Base-by-base conservation (phyloP, 2,797 vertebrate genomes). In the Halcyon badia region DNA sequence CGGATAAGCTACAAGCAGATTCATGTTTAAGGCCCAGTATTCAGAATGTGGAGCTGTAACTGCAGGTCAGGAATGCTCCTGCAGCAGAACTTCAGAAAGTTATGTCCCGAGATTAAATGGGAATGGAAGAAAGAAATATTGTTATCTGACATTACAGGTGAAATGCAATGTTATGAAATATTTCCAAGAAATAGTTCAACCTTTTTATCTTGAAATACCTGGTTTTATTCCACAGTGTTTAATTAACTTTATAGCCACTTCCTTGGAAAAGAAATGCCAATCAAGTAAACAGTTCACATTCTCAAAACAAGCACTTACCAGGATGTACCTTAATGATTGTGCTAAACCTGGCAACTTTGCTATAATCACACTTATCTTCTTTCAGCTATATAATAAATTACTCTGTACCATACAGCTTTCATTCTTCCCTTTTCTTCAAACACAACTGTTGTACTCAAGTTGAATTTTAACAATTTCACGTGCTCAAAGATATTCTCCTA, bases 151-250 rank as follows among this genome's bases (percentile, higher is more conserved):
- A 26, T 56, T 82, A 46, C 75, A 81, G 7, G 18, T 11, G 6
- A 87, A 90, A 77, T 26, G 77, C 2, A 78, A 3, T 56, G 25
- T n/a, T 62, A 44, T 22, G 5, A 89, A 64, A 37, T 37, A 83
- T 33, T 51, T 64, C 26, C 60, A 90, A 91, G 37, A 75, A 92
- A 64, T 37, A 75, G 28, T 35, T 69, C 30, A 78, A 79, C 52
- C 16, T 56, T 88, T 94, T 84, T 37, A 83, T 68, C 35, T 48
- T 85, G 56, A 96, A 92, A 88, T n/a, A 49, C 0, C 64, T 2
- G 64, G 54, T 85, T 90, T 96, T 96, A 94, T 95, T 95, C 54
- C 68, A 90, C 18, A 64, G 31, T 87, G 33, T 90, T 94, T 72
- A 31, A 57, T 83, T 52, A 92, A 56, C 35, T 86, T 93, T 77